Base-by-base conservation (phyloP, 2,888 invertebrate genomes). In the Pammene aurita region DNA sequence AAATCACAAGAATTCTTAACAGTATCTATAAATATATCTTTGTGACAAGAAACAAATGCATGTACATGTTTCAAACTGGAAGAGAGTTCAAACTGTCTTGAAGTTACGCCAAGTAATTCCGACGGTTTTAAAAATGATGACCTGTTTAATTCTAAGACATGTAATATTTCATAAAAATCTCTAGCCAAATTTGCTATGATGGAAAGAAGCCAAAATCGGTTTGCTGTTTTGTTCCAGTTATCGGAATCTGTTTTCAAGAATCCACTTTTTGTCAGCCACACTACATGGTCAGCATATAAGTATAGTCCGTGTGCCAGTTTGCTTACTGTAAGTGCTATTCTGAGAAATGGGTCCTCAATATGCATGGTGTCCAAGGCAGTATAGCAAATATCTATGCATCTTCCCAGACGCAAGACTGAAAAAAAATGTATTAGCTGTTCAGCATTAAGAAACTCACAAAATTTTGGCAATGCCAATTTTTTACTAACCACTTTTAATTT, bases 1-100 rank as follows among this genome's bases (percentile, higher is more conserved):
- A 98, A 86, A 86, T 98, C 98, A 89, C 97, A 97, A 9, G 94
- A 88, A 91, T 98, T 98, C 85, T 97, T 98, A 6, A 97, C 80
- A 0, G 96, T 95, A 87, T 98, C 98, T 73, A 97, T 93, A 68
- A 96, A 93, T 10, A 98, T 92, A 84, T 95, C 95, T 78, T 94
- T 95, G 75, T 87, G 90, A 75, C 89, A 92, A 72, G 78, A 82
- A 7, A 89, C 72, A 52, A 91, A 64, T 70, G 82, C 77, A 69
- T 79, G 87, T 38, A 84, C 69, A 77, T 91, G 83, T 74, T 80
- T 89, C 9, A 85, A 66, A 65, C 79, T 80, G 58, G 78, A 77
- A 54, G 77, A 76, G 52, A 86, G 75, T 64, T 92, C 73, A 70
- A 84, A 77, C 56, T 78, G 77, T 68, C 73, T 77, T 10, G 79